phyloP scores from a whole-genome alignment of 92 coral and sea anemone genomes.

The Muricea muricata region DNA sequence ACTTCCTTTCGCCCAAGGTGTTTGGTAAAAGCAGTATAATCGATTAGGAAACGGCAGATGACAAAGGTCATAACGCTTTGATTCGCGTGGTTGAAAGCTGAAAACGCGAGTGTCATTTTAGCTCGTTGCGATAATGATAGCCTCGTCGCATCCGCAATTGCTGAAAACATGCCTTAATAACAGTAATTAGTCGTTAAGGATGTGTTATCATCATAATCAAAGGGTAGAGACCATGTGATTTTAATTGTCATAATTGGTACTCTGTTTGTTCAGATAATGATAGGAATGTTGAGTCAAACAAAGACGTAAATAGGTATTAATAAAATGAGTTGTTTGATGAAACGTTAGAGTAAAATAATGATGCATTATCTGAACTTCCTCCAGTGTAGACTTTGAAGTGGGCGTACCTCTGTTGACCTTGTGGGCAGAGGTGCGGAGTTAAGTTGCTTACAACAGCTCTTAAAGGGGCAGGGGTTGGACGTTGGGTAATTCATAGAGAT shows the following conservation, averaged over 20 bases:
- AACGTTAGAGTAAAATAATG: too few species aligned
- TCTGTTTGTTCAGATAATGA: neutral
- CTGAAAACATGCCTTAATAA: neutral
- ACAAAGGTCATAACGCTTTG: neutral
- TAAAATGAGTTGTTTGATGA: too few species aligned
- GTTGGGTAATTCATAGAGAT: too few species aligned
- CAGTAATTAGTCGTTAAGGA: conserved; percentile 16
- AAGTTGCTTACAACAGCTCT: too few species aligned
- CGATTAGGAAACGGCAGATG: neutral
- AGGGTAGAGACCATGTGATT: neutral
- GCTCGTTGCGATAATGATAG: neutral
- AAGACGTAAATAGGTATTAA: too few species aligned
- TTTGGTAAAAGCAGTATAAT: neutral
- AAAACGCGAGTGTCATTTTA: neutral
- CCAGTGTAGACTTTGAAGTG: too few species aligned
- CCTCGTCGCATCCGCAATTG: conserved; percentile 8
- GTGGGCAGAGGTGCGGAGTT: too few species aligned
- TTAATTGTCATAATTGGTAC: neutral
- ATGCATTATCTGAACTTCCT: too few species aligned
- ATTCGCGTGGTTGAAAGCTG: neutral
- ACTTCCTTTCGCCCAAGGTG: neutral
- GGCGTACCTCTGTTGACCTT: too few species aligned
- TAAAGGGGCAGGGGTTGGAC: too few species aligned
- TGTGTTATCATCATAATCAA: neutral
- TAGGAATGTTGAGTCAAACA: neutral